Conservation (phyloP, 2,888 invertebrate genomes). For the Bimastos eiseni region DNA sequence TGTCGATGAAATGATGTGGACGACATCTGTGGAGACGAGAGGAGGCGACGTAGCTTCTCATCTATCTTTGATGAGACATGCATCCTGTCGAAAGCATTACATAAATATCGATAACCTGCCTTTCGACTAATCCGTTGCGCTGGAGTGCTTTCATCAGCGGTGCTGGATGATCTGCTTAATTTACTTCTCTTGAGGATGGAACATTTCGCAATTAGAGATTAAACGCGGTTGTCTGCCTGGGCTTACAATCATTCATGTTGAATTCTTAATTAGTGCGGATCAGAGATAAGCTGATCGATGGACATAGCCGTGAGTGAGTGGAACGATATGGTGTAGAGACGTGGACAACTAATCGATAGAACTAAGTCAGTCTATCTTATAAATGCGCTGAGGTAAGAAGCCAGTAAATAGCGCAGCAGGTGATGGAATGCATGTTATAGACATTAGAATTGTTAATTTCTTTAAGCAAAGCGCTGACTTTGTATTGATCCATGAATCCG, state of each 20-base stretch:
- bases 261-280: not conserved
- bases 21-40: no score
- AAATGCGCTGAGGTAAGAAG: not conserved
- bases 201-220: not conserved
- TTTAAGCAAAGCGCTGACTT: not conserved
- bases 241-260: not conserved
- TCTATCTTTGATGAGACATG: not conserved
- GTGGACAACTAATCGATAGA: not conserved
- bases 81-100: not conserved
- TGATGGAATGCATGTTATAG: not conserved
- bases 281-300: constrained; percentile 1
- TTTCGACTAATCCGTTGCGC: not conserved
- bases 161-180: not conserved
- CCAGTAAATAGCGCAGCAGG: not conserved
- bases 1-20: no score
- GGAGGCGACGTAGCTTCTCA: no score
- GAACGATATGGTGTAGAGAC: not conserved
- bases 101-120: no score
- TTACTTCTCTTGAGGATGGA: not conserved
- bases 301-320: not conserved
- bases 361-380: not conserved
- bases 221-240: not conserved
- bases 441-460: not conserved
- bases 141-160: not conserved
- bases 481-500: not conserved